Conservation (phyloP, 2,888 invertebrate genomes). For the Electrophaes corylata region DNA sequence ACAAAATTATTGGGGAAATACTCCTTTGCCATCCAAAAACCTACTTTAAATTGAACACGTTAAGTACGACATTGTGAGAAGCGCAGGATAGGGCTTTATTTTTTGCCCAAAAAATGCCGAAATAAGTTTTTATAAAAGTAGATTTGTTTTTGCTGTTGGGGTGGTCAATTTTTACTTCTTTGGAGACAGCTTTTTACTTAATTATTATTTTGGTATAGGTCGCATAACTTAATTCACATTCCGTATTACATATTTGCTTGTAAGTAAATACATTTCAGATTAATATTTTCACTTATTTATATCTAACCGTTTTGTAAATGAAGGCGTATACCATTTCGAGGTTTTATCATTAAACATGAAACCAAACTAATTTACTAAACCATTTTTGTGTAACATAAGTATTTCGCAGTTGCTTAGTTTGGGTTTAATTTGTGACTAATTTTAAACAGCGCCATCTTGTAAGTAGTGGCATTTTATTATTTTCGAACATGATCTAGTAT, state of each 20-base stretch:
- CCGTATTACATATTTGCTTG: no score
- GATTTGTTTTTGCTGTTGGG: slow-evolving; percentile 30
- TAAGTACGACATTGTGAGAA: slow-evolving; percentile 11
- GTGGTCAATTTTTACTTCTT: slow-evolving; percentile 34
- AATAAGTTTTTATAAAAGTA: slow-evolving; percentile 23
- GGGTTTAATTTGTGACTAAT: no score
- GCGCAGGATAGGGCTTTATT: slow-evolving; percentile 18
- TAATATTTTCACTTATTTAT: no score
- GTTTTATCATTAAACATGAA: not conserved
- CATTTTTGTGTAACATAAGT: not conserved
- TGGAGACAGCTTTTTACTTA: slow-evolving; percentile 13
- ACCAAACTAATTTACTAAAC: not conserved
- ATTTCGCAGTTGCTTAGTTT: not conserved
- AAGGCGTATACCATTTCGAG: no score
- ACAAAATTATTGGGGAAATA: not conserved
- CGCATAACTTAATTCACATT: not conserved
- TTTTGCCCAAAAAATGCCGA: slow-evolving; percentile 32
- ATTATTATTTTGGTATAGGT: slow-evolving; percentile 2
- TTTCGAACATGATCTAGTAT: not conserved
- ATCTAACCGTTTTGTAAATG: no score
- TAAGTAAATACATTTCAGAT: no score
- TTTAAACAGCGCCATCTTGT: slow-evolving; percentile 1
- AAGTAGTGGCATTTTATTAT: not conserved
- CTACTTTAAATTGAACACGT: slow-evolving; percentile 16
- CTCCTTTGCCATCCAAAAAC: slow-evolving; percentile 22